phyloP scores from a whole-genome alignment of 2,113 vertebrate genomes.

The Megalops atlanticus region DNA sequence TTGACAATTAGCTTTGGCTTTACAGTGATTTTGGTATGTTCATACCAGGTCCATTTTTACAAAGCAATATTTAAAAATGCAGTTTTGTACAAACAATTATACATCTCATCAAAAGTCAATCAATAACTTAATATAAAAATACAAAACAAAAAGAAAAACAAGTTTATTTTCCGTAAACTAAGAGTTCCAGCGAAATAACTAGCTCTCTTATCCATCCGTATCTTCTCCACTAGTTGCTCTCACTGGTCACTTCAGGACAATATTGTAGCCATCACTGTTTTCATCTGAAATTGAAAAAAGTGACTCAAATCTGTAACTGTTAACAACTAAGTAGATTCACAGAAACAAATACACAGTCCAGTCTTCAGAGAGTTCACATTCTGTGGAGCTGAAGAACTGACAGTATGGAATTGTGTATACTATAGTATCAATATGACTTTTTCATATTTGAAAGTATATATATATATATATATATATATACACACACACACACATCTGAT shows the following conservation, averaged over 20 bases:
- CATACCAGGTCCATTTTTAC: neutral
- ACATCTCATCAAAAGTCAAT: slow-evolving; percentile 3
- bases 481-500: neutral
- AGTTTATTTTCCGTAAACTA: neutral
- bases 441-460: too few relatives aligned
- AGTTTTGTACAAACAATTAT: slow-evolving; percentile 1
- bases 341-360: neutral
- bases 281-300: slow-evolving; percentile 71
- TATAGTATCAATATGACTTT: too few relatives aligned
- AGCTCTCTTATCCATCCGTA: neutral
- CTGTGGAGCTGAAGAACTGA: neutral
- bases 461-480: slow-evolving; percentile 7
- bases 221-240: neutral
- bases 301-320: neutral
- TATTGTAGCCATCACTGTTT: slow-evolving; percentile 82
- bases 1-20: neutral
- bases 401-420: too few relatives aligned
- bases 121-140: slow-evolving; percentile 10
- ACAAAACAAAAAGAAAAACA: neutral
- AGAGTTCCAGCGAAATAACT: neutral
- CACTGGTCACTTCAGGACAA: slow-evolving; percentile 83
- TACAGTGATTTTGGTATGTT: neutral
- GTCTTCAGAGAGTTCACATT: neutral
- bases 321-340: neutral
- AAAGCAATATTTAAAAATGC: neutral